Conservation (phyloP, 2,888 invertebrate genomes). For the Oscheius onirici region DNA sequence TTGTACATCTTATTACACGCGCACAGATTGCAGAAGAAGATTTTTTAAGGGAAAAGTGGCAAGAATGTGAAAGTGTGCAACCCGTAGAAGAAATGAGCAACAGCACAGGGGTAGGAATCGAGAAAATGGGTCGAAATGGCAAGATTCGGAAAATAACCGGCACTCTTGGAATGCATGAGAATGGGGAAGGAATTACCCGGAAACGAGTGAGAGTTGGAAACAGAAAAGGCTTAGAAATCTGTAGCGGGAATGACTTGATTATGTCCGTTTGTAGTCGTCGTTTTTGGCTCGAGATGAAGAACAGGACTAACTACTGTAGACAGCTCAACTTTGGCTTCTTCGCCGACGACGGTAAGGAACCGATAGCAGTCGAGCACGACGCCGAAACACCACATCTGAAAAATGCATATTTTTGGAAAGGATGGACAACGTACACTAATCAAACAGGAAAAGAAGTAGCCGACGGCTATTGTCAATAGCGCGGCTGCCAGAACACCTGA, state of each 20-base stretch:
- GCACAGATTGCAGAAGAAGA: too few relatives aligned
- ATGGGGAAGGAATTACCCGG: too few relatives aligned
- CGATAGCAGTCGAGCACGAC: conserved; percentile 35
- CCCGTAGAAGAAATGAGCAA: background rate
- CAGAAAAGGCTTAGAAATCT: conserved; percentile 23
- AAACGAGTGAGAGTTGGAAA: background rate
- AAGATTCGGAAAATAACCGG: background rate
- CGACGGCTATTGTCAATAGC: conserved; percentile 4
- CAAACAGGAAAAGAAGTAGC: conserved; percentile 1
- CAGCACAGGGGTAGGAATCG: background rate
- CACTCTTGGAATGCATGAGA: conserved; percentile 2
- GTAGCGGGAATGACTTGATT: conserved; percentile 21
- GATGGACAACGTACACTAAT: conserved; percentile 18
- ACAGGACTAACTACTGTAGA: background rate
- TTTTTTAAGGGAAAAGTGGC: too few relatives aligned
- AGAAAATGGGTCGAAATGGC: background rate
- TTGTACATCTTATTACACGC: too few relatives aligned
- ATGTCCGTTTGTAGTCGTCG: background rate
- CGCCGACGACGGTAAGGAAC: background rate
- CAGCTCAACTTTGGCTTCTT: conserved; percentile 11
- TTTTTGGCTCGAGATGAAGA: conserved; percentile 6
- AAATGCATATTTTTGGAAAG: background rate
- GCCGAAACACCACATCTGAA: conserved; percentile 31
- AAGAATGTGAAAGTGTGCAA: too few relatives aligned
- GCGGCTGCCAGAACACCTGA: conserved; percentile 18